Conservation (phyloP, 2,888 invertebrate genomes). For the Philhelius pedissequus region DNA sequence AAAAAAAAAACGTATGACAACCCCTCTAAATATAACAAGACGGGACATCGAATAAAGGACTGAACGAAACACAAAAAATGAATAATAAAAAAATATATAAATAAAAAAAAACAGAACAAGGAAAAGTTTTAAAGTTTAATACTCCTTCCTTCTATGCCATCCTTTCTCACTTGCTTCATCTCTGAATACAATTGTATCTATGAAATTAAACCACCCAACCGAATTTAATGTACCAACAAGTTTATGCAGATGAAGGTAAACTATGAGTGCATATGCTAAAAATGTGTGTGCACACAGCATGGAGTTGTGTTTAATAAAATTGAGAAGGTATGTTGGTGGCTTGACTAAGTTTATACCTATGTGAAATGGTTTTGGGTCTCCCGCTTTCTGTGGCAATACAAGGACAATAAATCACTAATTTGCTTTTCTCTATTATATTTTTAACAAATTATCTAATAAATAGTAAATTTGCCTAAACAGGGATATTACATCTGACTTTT, state of each 20-base stretch:
- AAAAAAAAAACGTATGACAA: conserved; percentile 34
- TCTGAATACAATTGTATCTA: conserved; percentile 22
- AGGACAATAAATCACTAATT: conserved; percentile 19
- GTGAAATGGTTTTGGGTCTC: neutral
- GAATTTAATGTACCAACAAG: conserved; percentile 28
- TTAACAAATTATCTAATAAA: conserved; percentile 5
- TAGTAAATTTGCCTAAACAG: conserved; percentile 46
- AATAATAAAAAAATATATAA: conserved; percentile 1
- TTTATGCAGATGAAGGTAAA: neutral
- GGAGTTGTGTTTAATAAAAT: neutral
- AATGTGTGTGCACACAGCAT: conserved; percentile 13
- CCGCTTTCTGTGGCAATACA: neutral
- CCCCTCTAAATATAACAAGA: conserved; percentile 37
- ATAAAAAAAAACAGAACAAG: conserved; percentile 1
- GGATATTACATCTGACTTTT: conserved; percentile 3
- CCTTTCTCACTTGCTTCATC: neutral
- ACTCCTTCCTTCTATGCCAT: conserved; percentile 1
- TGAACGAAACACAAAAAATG: conserved; percentile 1
- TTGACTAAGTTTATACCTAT: neutral
- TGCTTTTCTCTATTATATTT: neutral
- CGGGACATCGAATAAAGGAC: conserved; percentile 22
- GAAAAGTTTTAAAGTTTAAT: conserved; percentile 49
- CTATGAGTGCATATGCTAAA: neutral
- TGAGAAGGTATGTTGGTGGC: neutral
- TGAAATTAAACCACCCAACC: conserved; percentile 57